These are phyloP conservation scores for Cygnus olor DNA, from an alignment of 2,797 vertebrate species.

Conservation along the genomic window DNA sequence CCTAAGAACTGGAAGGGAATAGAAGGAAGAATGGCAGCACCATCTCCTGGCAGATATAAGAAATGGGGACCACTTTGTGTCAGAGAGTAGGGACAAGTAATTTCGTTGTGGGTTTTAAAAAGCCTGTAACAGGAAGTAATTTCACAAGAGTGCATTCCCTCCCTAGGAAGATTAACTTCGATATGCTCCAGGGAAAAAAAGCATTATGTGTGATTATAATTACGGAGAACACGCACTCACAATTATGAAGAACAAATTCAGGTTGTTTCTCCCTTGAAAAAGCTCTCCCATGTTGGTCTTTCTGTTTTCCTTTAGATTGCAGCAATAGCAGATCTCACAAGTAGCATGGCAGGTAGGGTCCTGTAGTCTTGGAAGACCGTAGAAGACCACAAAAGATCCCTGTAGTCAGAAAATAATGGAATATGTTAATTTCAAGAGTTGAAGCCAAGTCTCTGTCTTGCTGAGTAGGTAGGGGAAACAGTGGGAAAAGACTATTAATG, in stretches of 20 bases:
- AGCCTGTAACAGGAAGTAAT: slow-evolving; percentile 29
- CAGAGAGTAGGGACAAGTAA: neutral
- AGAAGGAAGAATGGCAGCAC: slow-evolving; percentile 58
- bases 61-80: neutral
- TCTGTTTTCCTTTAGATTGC: neutral
- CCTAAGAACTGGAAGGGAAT: neutral
- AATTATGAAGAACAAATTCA: slow-evolving; percentile 39
- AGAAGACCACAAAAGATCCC: neutral
- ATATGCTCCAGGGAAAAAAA: slow-evolving; percentile 1
- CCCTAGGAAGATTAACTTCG: neutral
- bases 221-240: neutral
- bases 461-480: neutral
- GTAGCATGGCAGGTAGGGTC: neutral
- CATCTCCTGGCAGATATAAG: slow-evolving; percentile 62
- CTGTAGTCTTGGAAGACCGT: neutral
- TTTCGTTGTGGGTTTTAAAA: neutral
- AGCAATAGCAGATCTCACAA: neutral
- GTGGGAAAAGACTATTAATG: neutral
- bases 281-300: neutral
- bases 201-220: slow-evolving; percentile 5
- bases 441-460: neutral
- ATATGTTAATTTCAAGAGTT: neutral
- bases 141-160: neutral
- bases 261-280: slow-evolving; percentile 6
- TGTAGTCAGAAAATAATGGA: neutral